A percentile compares a stretch with the other conserved stretches of the same genome.
These are phyloP conservation scores for Sinosuthora webbiana DNA, from an alignment of 2,113 vertebrate genomes.

Conservation along the genomic window DNA sequence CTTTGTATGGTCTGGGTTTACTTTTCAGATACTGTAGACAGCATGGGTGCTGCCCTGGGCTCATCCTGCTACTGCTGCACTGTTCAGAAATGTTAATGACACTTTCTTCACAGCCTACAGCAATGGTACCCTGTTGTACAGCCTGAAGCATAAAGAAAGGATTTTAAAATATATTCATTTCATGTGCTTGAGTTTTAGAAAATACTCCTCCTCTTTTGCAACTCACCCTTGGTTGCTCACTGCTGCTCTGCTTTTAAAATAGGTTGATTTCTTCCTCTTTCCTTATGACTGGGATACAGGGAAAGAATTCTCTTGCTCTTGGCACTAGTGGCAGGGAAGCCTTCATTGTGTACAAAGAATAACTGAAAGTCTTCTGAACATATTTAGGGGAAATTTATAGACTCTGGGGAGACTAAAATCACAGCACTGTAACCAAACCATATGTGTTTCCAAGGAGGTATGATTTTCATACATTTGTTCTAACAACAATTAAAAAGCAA, in stretches of 20 bases:
- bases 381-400: not conserved
- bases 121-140: not conserved
- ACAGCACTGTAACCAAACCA: not conserved
- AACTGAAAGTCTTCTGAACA: not conserved
- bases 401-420: not conserved
- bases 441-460: not conserved
- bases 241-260: not conserved
- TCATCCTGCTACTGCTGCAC: not conserved
- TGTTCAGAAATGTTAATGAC: not conserved
- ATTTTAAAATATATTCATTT: not conserved
- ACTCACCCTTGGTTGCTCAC: not conserved
- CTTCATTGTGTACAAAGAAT: not conserved
- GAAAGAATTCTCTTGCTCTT: not conserved
- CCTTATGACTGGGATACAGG: not conserved
- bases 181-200: not conserved
- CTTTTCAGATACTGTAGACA: not conserved
- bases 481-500: not conserved
- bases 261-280: not conserved
- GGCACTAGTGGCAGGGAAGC: not conserved
- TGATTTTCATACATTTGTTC: not conserved
- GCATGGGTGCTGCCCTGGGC: not conserved
- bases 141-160: not conserved
- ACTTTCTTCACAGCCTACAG: not conserved
- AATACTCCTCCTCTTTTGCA: not conserved
- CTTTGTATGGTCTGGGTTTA: not conserved